Evolutionary conservation across 2,888 invertebrate genomes (phyloP), one percentile per base, ranked within the genome.

Genomic region (Allolobophora icterica): DNA sequence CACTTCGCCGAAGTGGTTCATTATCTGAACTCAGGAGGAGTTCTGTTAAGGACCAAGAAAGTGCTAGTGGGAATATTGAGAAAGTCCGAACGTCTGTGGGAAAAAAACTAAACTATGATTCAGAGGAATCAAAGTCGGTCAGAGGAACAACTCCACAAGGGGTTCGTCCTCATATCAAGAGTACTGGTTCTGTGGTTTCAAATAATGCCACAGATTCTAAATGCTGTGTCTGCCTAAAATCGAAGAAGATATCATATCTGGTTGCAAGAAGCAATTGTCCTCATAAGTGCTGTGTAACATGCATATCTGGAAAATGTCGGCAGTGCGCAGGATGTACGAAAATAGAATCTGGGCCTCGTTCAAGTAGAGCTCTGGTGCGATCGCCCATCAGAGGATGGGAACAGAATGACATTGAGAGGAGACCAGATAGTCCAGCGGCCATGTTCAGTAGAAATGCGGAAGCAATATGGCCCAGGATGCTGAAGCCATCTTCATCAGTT

Each of bases 191-290:
- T 71, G 71, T n/a, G 34, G 21, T 33, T 17, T 0, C 13, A 6
- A 34, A 4, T 87, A 35, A 6, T 87, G 34, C 87, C 19, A 5
- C 34, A 87, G 87, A 87, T 35, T 34, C 87, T 24, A 87, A 35
- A 17, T 87, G 87, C 87, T 87, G 87, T 87, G 87, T 87, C 38
- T 87, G 87, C 38, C 8, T 35, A 38, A 90, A 35, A 30, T 15
- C 1, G 71, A 90, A 21, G 11, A 34, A 34, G 33, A 35, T 84
- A 8, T 84, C 84, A 19, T 19, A 19, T 87, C 87, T 87, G 5
- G 4, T 35, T 19, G 24, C 33, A 4, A 34, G 15, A 30, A 42
- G 42, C 21, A 21, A 38, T 89, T 89, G 89, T 89, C 42, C 89
- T 19, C 89, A 89, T 33, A 52, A 89, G 89, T 89, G 89, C 42